A percentile compares a stretch with the other conserved stretches of the same genome.
Evolutionary conservation across 2,797 vertebrate species (phyloP).

Genomic region (Phyllotis vaccarum): DNA sequence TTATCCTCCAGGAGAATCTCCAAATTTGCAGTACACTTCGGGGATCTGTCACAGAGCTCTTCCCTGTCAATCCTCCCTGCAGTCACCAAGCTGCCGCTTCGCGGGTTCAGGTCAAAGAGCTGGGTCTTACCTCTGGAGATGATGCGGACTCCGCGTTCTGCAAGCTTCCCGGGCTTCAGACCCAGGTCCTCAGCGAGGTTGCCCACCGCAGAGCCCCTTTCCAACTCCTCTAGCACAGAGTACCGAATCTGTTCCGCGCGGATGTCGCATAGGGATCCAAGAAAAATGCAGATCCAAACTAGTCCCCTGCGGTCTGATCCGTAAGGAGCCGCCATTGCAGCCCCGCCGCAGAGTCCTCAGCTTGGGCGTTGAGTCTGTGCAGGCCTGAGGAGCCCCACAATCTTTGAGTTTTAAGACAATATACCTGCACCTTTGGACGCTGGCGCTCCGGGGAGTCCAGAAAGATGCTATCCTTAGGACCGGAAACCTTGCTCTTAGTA

Average conservation of each 20-base stretch:
- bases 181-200: constrained; percentile 89
- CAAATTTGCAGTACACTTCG: constrained; percentile 73
- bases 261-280: constrained; percentile 72
- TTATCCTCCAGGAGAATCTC: constrained; percentile 83
- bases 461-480: constrained; percentile 8
- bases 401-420: neutral
- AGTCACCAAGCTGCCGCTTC: constrained; percentile 78
- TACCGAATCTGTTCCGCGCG: constrained; percentile 87
- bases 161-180: constrained; percentile 85
- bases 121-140: constrained; percentile 87
- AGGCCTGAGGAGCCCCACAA: neutral
- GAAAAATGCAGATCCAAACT: constrained; percentile 73
- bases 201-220: constrained; percentile 87
- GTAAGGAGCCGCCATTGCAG: constrained; percentile 66
- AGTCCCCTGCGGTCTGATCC: constrained; percentile 18
- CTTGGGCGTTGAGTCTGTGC: neutral
- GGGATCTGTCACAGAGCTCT: constrained; percentile 72
- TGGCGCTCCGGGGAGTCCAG: neutral
- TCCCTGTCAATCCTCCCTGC: constrained; percentile 81
- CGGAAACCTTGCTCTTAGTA: constrained; percentile 11
- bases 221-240: constrained; percentile 89
- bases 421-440: neutral
- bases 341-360: neutral
- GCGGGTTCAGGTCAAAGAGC: constrained; percentile 84
- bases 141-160: constrained; percentile 86